A percentile compares a stretch with the other conserved stretches of the same genome.
Conservation (phyloP, 2,888 invertebrate genomes). For the Athalia cordata region DNA sequence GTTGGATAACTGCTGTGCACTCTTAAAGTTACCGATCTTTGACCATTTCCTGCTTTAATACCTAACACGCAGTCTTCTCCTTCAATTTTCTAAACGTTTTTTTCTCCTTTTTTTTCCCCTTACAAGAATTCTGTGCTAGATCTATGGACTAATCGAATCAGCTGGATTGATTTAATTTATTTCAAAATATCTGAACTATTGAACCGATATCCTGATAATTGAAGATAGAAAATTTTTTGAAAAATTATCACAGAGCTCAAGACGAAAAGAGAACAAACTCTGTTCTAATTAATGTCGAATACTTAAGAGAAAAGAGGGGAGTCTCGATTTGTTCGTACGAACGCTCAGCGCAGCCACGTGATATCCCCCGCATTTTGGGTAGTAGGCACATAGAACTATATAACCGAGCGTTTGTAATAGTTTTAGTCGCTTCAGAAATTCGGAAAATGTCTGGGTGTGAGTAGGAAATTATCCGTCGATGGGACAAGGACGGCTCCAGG, state of each 20-base stretch:
- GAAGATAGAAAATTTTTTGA: background rate
- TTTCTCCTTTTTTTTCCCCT: too few species aligned
- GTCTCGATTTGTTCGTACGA: background rate
- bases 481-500: conserved; percentile 27
- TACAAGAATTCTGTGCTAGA: too few species aligned
- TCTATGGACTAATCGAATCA: too few species aligned
- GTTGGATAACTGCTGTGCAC: conserved; percentile 61
- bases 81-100: too few species aligned
- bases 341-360: background rate
- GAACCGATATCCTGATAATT: background rate
- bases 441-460: conserved; percentile 34
- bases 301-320: conserved; percentile 6
- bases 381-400: background rate
- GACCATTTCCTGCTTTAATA: conserved; percentile 3
- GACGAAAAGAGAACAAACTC: conserved; percentile 24
- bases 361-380: conserved; percentile 7
- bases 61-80: background rate
- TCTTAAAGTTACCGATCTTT: conserved; percentile 42
- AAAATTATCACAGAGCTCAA: background rate
- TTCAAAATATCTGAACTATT: background rate
- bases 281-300: conserved; percentile 27
- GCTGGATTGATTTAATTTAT: background rate
- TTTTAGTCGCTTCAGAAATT: conserved; percentile 42
- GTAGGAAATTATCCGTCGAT: conserved; percentile 39
- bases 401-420: conserved; percentile 19